Percentiles rank a stretch among this genome's conserved stretches.
Evolutionary conservation across 2,113 vertebrate species (phyloP).

Genomic region (Hippoglossus stenolepis): DNA sequence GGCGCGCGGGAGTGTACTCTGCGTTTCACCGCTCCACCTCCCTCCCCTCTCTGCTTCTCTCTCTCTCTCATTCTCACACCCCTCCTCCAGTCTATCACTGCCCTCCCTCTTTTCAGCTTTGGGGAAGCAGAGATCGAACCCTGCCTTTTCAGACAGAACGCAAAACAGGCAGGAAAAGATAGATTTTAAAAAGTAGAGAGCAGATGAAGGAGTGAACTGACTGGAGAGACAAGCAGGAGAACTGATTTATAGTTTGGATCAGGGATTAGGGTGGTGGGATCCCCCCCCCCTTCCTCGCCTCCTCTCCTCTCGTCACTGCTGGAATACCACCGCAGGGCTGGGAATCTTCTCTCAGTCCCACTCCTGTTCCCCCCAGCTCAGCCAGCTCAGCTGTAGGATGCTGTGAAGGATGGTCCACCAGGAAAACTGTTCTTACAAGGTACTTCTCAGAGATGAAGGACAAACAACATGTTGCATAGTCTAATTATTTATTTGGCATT

Average conservation of each 20-base stretch:
- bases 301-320: slow-evolving; percentile 26
- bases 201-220: slow-evolving; percentile 57
- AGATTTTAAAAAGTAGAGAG: slow-evolving; percentile 16
- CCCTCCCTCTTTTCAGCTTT: slow-evolving; percentile 66
- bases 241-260: slow-evolving; percentile 65
- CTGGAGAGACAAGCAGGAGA: slow-evolving; percentile 67
- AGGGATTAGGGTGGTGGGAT: slow-evolving; percentile 55
- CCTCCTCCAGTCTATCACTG: slow-evolving; percentile 62
- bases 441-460: slow-evolving; percentile 65
- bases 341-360: slow-evolving; percentile 60
- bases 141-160: slow-evolving; percentile 73
- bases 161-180: slow-evolving; percentile 42
- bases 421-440: slow-evolving; percentile 95
- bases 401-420: slow-evolving; percentile 95
- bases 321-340: slow-evolving; percentile 76
- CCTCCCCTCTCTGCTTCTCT: slow-evolving; percentile 22
- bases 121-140: slow-evolving; percentile 78
- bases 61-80: slow-evolving; percentile 61
- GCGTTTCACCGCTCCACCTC: slow-evolving; percentile 56
- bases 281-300: slow-evolving; percentile 9
- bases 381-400: slow-evolving; percentile 86
- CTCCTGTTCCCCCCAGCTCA: slow-evolving; percentile 53
- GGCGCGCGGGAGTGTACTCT: slow-evolving; percentile 45
- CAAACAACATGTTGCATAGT: background rate
- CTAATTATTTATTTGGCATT: background rate